Evolutionary conservation across 2,113 vertebrate species (phyloP), one percentile per base, ranked within the genome.

Genomic region (Phaethornis superciliosus): DNA sequence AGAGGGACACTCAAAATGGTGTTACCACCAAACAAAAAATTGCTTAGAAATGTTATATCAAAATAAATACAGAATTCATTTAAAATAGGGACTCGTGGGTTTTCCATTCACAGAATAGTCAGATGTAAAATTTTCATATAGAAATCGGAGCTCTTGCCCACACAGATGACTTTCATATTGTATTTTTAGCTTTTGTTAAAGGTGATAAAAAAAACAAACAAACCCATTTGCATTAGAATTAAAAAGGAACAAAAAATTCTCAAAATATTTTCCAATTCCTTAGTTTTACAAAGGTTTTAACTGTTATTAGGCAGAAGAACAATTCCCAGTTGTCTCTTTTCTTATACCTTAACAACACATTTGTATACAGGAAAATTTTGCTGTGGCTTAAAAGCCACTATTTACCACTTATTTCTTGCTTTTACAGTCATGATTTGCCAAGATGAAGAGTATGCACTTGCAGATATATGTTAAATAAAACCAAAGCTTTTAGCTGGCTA

Each of bases 401-500:
- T 67, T 92, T 81, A 32, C 26, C 15, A n/a, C 15, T 52, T 70
- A 28, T 56, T 95, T 89, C n/a, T 55, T 78, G 5, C 42, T 59
- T 81, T 63, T 42, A 14, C 42, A 51, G 47, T 3, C 37, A 42
- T 12, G 46, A 55, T 70, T 81, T 84, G 32, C 58, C 4, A 3
- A 71, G 64, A 81, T 12, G 30, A 80, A 86, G 52, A 30, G 20
- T 37, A 64, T 5, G 32, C 30, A 40, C 54, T n/a, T 17, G 75
- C 9, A 80, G 75, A 88, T 88, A 85, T 76, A 46, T 40, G 15
- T 75, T 75, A 89, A 94, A 94, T n/a, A 88, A 80, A 83, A 15
- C 0, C 69, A 96, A 95, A 94, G 42, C 93, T 85, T 93, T 85
- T 10, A 47, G 37, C n/a, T 90, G 82, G 82, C 81, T 90, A 55